Evolutionary conservation across 2,113 vertebrate genomes (phyloP).

Genomic region (Butastur rufipennis): DNA sequence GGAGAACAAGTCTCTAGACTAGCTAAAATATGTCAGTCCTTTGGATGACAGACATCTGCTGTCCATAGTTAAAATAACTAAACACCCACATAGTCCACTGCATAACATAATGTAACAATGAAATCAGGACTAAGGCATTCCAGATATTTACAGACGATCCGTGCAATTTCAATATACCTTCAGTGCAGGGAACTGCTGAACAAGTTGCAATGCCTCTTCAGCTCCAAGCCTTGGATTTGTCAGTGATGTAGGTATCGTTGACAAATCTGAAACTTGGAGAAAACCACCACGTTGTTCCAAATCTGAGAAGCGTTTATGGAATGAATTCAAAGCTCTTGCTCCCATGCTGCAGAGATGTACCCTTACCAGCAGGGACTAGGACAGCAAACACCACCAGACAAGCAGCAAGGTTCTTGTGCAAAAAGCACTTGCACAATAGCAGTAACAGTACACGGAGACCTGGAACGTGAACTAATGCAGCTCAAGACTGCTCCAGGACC

Average conservation of each 20-base stretch:
- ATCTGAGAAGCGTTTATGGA: not conserved
- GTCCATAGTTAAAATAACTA: not conserved
- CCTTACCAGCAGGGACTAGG: not conserved
- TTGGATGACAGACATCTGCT: not conserved
- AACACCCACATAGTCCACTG: not conserved
- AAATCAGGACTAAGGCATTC: not conserved
- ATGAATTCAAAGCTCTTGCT: not conserved
- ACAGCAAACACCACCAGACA: too few species aligned
- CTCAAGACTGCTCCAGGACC: not conserved
- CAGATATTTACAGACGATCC: not conserved
- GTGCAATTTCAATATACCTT: not conserved
- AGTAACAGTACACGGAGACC: rapidly evolving
- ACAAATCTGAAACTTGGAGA: not conserved
- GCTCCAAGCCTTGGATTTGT: not conserved
- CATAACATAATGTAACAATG: not conserved
- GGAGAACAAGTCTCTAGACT: not conserved
- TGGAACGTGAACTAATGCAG: rapidly evolving
- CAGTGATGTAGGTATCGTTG: not conserved
- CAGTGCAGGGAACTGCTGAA: not conserved
- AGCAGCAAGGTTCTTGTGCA: rapidly evolving
- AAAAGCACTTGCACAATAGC: not conserved
- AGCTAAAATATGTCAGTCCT: not conserved
- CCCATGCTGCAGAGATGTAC: not conserved
- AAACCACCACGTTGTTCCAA: not conserved
- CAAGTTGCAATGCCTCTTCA: not conserved